Conservation (phyloP, 1,140 invertebrate genomes). For the Mactra quadrangularis region DNA sequence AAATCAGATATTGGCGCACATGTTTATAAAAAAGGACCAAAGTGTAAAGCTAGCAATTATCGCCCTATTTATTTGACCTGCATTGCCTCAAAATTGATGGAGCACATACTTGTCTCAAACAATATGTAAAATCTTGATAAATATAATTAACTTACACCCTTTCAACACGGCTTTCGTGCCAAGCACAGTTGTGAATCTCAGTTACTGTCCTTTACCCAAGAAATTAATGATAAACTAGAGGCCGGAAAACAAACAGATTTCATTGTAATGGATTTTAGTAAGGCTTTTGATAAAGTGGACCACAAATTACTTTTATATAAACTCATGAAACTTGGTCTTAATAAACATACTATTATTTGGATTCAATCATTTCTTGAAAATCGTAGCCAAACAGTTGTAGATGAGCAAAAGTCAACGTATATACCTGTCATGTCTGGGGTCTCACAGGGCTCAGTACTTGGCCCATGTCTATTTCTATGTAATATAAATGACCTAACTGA, state of each 20-base stretch:
- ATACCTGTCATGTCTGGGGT: slow-evolving; percentile 51
- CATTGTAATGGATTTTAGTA: slow-evolving; percentile 56
- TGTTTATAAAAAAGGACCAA: slow-evolving; percentile 35
- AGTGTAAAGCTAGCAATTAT: slow-evolving; percentile 18
- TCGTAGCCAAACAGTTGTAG: slow-evolving; percentile 56
- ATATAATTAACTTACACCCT: slow-evolving; percentile 5
- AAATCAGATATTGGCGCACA: background rate
- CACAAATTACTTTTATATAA: slow-evolving; percentile 60
- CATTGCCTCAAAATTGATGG: slow-evolving; percentile 40
- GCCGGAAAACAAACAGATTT: slow-evolving; percentile 18
- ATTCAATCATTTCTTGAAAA: slow-evolving; percentile 57
- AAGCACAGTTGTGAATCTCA: slow-evolving; percentile 34
- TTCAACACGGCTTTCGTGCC: slow-evolving; percentile 46
- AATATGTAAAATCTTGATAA: slow-evolving; percentile 11
- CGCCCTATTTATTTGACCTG: slow-evolving; percentile 28
- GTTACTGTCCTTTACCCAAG: background rate
- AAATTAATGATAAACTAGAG: background rate
- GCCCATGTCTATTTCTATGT: slow-evolving; percentile 59
- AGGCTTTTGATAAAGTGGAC: slow-evolving; percentile 64
- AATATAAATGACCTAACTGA: slow-evolving; percentile 65
- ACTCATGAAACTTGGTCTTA: slow-evolving; percentile 37
- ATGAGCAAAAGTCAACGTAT: slow-evolving; percentile 17
- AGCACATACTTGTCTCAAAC: slow-evolving; percentile 36
- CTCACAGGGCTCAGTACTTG: no score
- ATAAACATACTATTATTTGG: slow-evolving; percentile 31